A percentile compares a stretch with the other conserved stretches of the same genome.
phyloP scores from a whole-genome alignment of 2,888 invertebrate genomes.

The Noctuana brunneofusca region DNA sequence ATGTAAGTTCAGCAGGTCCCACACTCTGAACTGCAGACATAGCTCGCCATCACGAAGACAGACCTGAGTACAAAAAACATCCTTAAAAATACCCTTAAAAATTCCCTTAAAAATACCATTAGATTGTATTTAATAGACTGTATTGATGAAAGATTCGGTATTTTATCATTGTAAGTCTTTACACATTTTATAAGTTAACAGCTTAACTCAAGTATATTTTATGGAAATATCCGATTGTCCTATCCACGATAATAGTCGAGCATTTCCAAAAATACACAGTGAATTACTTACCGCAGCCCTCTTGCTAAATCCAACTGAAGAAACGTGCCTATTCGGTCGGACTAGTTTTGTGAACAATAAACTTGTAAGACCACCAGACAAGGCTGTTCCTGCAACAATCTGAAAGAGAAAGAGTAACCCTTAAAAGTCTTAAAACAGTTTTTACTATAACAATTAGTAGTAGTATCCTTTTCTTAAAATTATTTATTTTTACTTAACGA shows the following conservation, averaged over 20 bases:
- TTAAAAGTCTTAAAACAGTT: neutral
- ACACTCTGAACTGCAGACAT: slow-evolving; percentile 91
- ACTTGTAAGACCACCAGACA: slow-evolving; percentile 83
- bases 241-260: too few relatives aligned
- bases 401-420: slow-evolving; percentile 44
- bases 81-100: too few relatives aligned
- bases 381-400: slow-evolving; percentile 76
- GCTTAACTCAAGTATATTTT: too few relatives aligned
- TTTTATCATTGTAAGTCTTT: too few relatives aligned
- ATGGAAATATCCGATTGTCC: too few relatives aligned
- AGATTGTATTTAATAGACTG: too few relatives aligned
- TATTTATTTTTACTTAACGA: too few relatives aligned
- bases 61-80: slow-evolving; percentile 73
- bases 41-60: slow-evolving; percentile 90
- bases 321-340: slow-evolving; percentile 88
- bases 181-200: too few relatives aligned
- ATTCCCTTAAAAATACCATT: too few relatives aligned
- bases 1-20: slow-evolving; percentile 90
- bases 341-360: slow-evolving; percentile 91
- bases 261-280: neutral
- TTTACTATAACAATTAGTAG: neutral
- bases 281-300: slow-evolving; percentile 83
- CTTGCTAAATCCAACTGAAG: slow-evolving; percentile 92
- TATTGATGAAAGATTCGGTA: too few relatives aligned
- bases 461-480: too few relatives aligned